Evolutionary conservation across 2,888 invertebrate genomes (phyloP).

Genomic region (Malachius bipustulatus): DNA sequence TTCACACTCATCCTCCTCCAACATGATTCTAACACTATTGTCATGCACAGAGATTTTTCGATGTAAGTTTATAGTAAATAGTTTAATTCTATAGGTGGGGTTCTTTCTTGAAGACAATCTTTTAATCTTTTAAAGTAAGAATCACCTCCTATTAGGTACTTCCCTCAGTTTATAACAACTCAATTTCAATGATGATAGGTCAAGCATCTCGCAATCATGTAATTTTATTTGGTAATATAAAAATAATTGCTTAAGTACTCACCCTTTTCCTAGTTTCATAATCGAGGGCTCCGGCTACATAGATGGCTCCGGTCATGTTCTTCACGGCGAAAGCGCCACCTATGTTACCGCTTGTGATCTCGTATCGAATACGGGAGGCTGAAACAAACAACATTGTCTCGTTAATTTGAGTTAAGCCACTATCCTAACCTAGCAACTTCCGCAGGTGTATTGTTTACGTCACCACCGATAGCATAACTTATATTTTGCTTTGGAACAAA

Average conservation of each 20-base stretch:
- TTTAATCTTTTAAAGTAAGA: neutral
- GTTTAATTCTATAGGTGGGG: too few relatives aligned
- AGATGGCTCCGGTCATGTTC: conserved; percentile 97
- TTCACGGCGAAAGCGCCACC: conserved; percentile 96
- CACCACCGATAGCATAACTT: too few relatives aligned
- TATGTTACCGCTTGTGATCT: conserved; percentile 98
- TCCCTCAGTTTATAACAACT: neutral
- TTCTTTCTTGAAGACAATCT: too few relatives aligned
- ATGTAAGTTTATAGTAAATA: too few relatives aligned
- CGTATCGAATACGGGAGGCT: conserved; percentile 98
- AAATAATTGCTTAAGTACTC: conserved; percentile 38
- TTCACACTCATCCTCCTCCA: too few relatives aligned
- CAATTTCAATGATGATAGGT: neutral
- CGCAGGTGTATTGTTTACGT: too few relatives aligned
- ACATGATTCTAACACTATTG: too few relatives aligned
- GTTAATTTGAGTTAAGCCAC: too few relatives aligned
- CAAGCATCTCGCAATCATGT: neutral
- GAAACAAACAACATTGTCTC: conserved; percentile 35
- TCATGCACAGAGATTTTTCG: too few relatives aligned
- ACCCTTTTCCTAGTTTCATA: conserved; percentile 94
- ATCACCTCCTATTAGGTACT: neutral
- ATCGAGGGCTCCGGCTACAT: conserved; percentile 93
- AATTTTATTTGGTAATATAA: conserved; percentile 4
- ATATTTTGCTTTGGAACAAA: too few relatives aligned
- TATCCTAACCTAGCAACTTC: too few relatives aligned